Percentiles rank a stretch among this genome's conserved stretches.
Conservation (phyloP, 2,113 vertebrate species). For the Hemiscyllium ocellatum region DNA sequence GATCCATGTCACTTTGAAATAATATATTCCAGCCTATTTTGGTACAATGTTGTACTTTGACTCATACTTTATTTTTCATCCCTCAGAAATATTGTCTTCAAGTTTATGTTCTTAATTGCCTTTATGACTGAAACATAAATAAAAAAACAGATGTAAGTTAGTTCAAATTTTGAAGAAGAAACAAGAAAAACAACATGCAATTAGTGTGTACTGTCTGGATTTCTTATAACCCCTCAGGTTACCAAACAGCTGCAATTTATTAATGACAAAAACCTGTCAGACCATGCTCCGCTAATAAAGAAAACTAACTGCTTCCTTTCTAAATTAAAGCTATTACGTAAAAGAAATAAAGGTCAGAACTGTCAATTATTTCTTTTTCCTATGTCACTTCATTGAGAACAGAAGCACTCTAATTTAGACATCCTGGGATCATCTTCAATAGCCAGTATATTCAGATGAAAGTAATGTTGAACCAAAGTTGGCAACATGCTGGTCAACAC, state of each 20-base stretch:
- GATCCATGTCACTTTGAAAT: not conserved
- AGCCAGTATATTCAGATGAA: not conserved
- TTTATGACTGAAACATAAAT: not conserved
- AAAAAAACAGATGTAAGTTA: conserved; percentile 1
- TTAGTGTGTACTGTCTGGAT: conserved; percentile 12
- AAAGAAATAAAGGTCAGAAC: not conserved
- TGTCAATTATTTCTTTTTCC: not conserved
- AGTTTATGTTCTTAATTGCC: conserved; percentile 24
- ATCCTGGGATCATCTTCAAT: not conserved
- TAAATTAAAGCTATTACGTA: conserved; percentile 25
- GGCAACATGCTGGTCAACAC: not conserved
- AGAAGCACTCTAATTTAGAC: not conserved
- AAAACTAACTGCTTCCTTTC: conserved; percentile 4
- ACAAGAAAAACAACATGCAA: conserved; percentile 23
- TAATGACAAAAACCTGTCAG: not conserved
- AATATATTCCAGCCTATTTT: not conserved
- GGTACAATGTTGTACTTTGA: not conserved
- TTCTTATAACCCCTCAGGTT: conserved; percentile 12
- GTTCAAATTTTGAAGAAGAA: not conserved
- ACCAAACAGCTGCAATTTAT: conserved; percentile 22
- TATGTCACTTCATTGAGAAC: conserved; percentile 15
- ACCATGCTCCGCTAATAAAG: conserved; percentile 24
- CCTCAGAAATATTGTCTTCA: conserved; percentile 16
- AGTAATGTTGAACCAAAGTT: not conserved
- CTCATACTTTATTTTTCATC: not conserved